A percentile compares a stretch with the other conserved stretches of the same genome.
Evolutionary conservation across 2,113 vertebrate species (phyloP).

Genomic region (Zosterops borbonicus): DNA sequence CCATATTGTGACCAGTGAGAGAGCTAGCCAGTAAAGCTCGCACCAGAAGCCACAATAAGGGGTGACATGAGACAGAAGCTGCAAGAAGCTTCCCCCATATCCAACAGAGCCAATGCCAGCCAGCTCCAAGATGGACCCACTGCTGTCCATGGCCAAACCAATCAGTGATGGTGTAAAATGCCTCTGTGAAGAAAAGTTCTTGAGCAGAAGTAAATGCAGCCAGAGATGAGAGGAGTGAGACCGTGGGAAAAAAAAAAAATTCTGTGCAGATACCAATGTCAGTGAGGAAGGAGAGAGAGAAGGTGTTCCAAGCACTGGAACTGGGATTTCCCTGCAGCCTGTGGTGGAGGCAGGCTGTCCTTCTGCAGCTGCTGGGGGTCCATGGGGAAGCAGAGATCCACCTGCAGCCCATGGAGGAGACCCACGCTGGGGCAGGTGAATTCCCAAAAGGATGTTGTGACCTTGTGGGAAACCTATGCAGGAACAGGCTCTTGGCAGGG

Average conservation of each 20-base stretch:
- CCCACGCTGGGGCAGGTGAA: fast-evolving
- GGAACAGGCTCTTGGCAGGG: background rate
- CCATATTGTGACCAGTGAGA: too few species aligned
- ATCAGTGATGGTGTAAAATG: background rate
- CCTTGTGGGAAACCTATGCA: fast-evolving
- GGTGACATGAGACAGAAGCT: background rate
- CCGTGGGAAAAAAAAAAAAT: background rate
- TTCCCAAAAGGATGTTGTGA: too few species aligned
- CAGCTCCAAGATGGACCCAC: background rate
- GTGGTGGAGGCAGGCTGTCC: background rate
- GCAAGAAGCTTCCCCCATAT: background rate
- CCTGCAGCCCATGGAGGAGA: background rate
- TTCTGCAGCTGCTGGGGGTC: background rate
- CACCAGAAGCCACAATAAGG: too few species aligned
- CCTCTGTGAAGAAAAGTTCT: background rate
- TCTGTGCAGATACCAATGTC: background rate
- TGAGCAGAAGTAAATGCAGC: background rate
- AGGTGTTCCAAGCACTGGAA: background rate
- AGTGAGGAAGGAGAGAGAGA: background rate
- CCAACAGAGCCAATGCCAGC: background rate
- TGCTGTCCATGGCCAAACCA: background rate
- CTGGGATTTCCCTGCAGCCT: background rate
- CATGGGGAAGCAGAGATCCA: background rate
- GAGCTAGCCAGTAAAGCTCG: too few species aligned
- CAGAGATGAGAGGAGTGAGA: background rate